Base-by-base conservation (phyloP, 2,888 invertebrate genomes). In the Eugnorisma glareosa region DNA sequence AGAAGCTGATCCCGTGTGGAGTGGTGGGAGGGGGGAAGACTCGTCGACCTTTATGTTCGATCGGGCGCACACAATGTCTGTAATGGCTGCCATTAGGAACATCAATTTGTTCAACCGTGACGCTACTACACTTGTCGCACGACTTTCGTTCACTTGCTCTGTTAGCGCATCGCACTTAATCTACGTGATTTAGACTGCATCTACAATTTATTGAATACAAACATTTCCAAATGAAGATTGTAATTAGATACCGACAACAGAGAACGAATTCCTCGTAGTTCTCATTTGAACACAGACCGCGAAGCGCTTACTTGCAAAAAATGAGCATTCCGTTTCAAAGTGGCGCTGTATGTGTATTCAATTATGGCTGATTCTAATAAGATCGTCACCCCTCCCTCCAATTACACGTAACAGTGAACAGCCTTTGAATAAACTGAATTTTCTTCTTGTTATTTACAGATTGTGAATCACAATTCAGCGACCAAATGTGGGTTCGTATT, bases 401-500 rank as follows among this genome's bases (percentile, higher is more conserved):
- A 93, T 92, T 89, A 90, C 87, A 88, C 87, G 86, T 87, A 87
- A 86, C 87, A 79, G 77, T 86, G 87, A 84, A 75, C 87, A 87
- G 82, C 83, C 89, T 89, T 88, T 89, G 88, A 88, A 88, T 89
- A 89, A 89, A 89, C 89, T 89, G 89, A 89, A 91, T 90, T 91
- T 91, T 90, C 90, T 92, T 92, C 91, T 89, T 89, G 91, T 92
- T 93, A 93, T 93, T 94, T 94, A 92, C 92, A 90, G 92, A 93
- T 93, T 93, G 92, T 90, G 93, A 94, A 94, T 95, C 94, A 93
- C 94, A 94, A 95, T 93, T 92, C 93, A 87, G 90, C 89, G 92
- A 92, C 93, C 94, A 93, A 96, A 95, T 94, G 94, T 95, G 95
- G 94, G 93, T 92, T 90, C 91, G 91, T 95, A 94, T 96, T 95